Evolutionary conservation across 2,888 invertebrate species (phyloP), one percentile per base, ranked within the genome.

Genomic region (Alitta virens): DNA sequence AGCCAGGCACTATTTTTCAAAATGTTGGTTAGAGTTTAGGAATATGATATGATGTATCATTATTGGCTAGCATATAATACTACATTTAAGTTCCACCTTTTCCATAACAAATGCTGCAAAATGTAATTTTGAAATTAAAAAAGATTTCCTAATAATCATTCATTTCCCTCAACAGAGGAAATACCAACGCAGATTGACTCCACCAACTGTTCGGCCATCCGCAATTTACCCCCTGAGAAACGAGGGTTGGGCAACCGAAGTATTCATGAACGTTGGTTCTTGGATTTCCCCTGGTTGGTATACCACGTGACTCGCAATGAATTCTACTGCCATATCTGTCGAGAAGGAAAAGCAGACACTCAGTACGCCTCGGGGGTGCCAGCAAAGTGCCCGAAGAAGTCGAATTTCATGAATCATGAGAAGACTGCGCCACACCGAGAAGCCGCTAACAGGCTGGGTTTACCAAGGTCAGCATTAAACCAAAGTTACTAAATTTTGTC

Each of bases 241-340:
- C 24, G 25, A 3, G 49, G 51, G n/a, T 16, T 33, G 1, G 60
- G 53, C 24, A 60, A 38, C 16, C 40, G 54, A 7, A 42, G 40
- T 2, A 51, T 52, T 38, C 25, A 52, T n/a, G 54, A 60, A 40
- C 40, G 54, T 7, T 60, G 60, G 60, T 60, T 60, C 42, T 26
- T 52, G 14, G 60, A 60, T 21, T 60, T 54, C 27, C 54, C 26
- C 12, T 60, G 60, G 60, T 27, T 60, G 46, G 43, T 54, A 1
- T 59, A 51, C 25, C 24, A 51, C 9, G 33, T 49, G 16, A 50
- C n/a, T 21, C 21, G 27, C 1, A 59, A 59, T 24, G 42, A 26
- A 18, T 60, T 60, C 54, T 38, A 24, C 18, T 60, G 60, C 43
- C 52, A 60, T 18, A 43, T 46, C n/a, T 60, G 60, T 24, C 60